Percentiles rank a stretch among this genome's conserved stretches.
phyloP scores from a whole-genome alignment of 1,140 invertebrate species.

The Platorchestia sp. region DNA sequence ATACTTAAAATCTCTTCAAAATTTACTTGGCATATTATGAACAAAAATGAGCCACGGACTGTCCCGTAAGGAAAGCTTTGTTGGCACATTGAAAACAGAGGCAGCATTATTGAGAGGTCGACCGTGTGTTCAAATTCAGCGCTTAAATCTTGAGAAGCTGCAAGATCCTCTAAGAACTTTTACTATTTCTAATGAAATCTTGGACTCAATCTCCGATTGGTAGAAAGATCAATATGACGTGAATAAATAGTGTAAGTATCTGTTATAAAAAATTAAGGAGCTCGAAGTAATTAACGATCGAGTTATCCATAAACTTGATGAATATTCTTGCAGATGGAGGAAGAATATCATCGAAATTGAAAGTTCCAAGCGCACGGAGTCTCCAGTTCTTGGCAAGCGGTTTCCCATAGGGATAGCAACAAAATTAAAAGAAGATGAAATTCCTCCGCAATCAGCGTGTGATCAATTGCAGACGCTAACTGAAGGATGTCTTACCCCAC shows the following conservation, averaged over 20 bases:
- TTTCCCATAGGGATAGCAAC: neutral
- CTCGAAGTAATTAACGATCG: neutral
- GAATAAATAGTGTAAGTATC: neutral
- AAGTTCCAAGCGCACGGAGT: neutral
- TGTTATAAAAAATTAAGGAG: neutral
- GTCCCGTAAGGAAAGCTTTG: neutral
- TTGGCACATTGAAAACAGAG: neutral
- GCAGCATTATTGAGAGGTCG: neutral
- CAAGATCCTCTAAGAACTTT: neutral
- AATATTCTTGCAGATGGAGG: neutral
- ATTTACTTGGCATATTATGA: neutral
- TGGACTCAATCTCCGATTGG: constrained; percentile 13
- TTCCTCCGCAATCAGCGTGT: neutral
- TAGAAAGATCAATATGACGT: neutral
- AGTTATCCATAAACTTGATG: neutral
- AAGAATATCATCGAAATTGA: neutral
- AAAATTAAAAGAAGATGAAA: neutral
- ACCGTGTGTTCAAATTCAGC: neutral
- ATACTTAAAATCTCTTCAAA: neutral
- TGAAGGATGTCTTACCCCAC: neutral
- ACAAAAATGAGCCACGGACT: neutral
- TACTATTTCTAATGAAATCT: neutral
- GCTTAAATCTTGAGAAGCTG: neutral
- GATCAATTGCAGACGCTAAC: neutral
- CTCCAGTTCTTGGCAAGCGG: neutral